phyloP scores from a whole-genome alignment of 2,113 vertebrate species.

The Platichthys stellatus region DNA sequence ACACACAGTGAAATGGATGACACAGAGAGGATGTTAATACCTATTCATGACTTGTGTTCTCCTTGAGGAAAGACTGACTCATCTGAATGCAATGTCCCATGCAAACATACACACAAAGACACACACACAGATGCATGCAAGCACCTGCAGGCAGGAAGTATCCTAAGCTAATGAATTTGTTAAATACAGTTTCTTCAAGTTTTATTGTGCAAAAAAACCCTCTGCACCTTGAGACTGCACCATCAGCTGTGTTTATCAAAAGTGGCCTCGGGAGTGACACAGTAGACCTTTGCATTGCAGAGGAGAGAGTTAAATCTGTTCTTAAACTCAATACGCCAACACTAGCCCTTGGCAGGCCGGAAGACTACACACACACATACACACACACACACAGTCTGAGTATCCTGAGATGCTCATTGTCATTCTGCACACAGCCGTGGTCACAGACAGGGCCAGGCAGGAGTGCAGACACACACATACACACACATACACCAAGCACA shows the following conservation, averaged over 20 bases:
- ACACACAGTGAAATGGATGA: background rate
- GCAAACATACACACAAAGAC: background rate
- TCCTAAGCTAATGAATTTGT: background rate
- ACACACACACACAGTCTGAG: conserved; percentile 32
- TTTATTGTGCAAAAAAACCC: too few species aligned
- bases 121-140: conserved; percentile 1
- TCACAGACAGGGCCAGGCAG: conserved; percentile 71
- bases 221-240: too few species aligned
- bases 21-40: conserved; percentile 27
- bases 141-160: background rate
- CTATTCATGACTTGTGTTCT: conserved; percentile 33
- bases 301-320: conserved; percentile 53
- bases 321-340: conserved; percentile 56
- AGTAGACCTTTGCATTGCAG: background rate
- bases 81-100: background rate
- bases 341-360: conserved; percentile 45
- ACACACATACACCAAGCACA: conserved; percentile 16
- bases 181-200: background rate
- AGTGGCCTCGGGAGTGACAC: too few species aligned
- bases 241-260: too few species aligned
- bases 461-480: conserved; percentile 34
- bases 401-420: conserved; percentile 73
- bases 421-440: conserved; percentile 77
- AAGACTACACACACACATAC: conserved; percentile 4
- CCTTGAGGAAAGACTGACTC: conserved; percentile 50